phyloP scores from a whole-genome alignment of 2,113 vertebrate species.

The Amphiprion ocellaris region DNA sequence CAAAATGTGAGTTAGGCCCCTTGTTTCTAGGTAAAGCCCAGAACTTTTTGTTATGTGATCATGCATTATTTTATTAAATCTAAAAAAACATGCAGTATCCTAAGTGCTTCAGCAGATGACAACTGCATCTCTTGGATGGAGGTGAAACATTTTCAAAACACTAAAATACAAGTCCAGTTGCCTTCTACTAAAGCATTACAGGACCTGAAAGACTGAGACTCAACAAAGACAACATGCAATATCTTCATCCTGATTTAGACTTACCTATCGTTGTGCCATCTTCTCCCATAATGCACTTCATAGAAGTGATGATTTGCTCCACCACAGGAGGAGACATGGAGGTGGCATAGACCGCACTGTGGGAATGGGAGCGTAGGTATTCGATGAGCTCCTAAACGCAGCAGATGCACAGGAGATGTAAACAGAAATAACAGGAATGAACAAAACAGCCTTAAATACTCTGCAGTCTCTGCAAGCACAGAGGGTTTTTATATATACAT shows the following conservation, averaged over 20 bases:
- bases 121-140: too few species aligned
- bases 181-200: too few species aligned
- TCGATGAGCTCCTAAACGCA: slow-evolving; percentile 89
- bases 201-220: too few species aligned
- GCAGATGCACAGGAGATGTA: slow-evolving; percentile 36
- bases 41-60: too few species aligned
- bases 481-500: too few species aligned
- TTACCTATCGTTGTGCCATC: slow-evolving; percentile 91
- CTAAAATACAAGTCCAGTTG: too few species aligned
- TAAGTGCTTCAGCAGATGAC: too few species aligned
- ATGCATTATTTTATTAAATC: too few species aligned
- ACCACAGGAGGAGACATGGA: slow-evolving; percentile 93
- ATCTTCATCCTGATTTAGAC: neutral
- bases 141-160: too few species aligned
- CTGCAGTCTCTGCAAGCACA: neutral
- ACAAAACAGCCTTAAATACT: neutral
- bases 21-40: too few species aligned
- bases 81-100: too few species aligned
- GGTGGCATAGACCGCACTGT: slow-evolving; percentile 93
- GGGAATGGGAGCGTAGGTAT: slow-evolving; percentile 92
- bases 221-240: neutral
- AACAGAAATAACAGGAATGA: neutral
- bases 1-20: too few species aligned
- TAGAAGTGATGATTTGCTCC: slow-evolving; percentile 93
- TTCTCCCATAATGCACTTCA: slow-evolving; percentile 97